A percentile compares a stretch with the other conserved stretches of the same genome.
These are phyloP conservation scores for Conus canariensis DNA, from an alignment of 2,888 invertebrate species.

Conservation along the genomic window DNA sequence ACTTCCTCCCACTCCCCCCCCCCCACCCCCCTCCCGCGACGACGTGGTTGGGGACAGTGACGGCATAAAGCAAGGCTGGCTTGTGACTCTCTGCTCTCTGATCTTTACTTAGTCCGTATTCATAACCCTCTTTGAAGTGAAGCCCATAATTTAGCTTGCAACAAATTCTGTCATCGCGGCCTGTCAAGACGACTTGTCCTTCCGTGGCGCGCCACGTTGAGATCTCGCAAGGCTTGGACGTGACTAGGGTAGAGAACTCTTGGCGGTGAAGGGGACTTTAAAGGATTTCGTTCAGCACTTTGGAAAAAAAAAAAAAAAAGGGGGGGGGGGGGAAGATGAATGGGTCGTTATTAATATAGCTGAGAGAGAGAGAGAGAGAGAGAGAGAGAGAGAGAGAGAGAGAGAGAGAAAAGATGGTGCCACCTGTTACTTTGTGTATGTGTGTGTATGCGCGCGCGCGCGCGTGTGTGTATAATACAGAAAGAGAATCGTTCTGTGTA, in stretches of 20 bases:
- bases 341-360: neutral
- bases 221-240: slow-evolving; percentile 27
- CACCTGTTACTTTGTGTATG: too few relatives aligned
- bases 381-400: neutral
- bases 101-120: slow-evolving; percentile 39
- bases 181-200: slow-evolving; percentile 12
- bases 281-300: slow-evolving; percentile 4
- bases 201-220: neutral
- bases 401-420: too few relatives aligned
- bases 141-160: slow-evolving; percentile 20
- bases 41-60: neutral
- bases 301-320: neutral
- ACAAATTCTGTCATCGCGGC: slow-evolving; percentile 34
- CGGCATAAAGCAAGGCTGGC: slow-evolving; percentile 1
- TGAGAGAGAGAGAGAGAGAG: neutral
- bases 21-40: too few relatives aligned
- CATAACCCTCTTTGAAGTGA: slow-evolving; percentile 33
- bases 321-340: neutral
- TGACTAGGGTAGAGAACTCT: slow-evolving; percentile 20
- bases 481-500: too few relatives aligned
- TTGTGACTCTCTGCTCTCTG: slow-evolving; percentile 15
- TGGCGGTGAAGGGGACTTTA: neutral
- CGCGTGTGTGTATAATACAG: too few relatives aligned
- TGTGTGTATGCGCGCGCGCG: too few relatives aligned
- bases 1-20: too few relatives aligned